Evolutionary conservation across 2,797 vertebrate genomes (phyloP), one percentile per base, ranked within the genome.

Genomic region (Sylvia borin): DNA sequence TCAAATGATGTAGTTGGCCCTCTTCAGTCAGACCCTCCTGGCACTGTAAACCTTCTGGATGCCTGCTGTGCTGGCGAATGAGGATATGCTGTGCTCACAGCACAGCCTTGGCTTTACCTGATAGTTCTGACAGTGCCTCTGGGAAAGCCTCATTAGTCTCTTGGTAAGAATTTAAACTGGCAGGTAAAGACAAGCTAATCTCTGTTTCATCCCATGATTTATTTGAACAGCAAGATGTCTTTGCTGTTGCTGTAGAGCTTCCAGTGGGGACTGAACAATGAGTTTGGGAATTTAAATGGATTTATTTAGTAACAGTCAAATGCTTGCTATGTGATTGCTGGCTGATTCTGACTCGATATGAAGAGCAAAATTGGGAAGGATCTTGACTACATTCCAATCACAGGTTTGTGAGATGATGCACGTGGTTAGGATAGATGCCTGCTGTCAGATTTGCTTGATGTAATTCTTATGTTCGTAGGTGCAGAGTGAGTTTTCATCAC

Each of bases 21-120:
- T 79, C 26, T 53, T 13, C 24, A 36, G 42, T 20, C 10, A 11
- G 8, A 5, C 25, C 3, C 42, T 77, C 5, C 50, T 22, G 58
- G 58, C 62, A 16, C n/a, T 1, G 0, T 13, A 32, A 64, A 32
- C 14, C 18, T 15, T 36, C 19, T 1, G 0, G 7, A 43, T 21
- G 16, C 16, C 7, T 36, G 1, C 25, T 5, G 16, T 8, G 43
- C 61, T 21, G 29, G 68, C 2, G 0, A 34, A 3, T 36, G 22
- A 2, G 2, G 20, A 19, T 11, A 31, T 57, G 13, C 70, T 62
- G 19, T 5, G 6, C 43, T 29, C 27, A 8, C 32, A 50, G 2
- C 53, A 4, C 65, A 19, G 68, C 47, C 5, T 7, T 38, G 71
- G 26, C 13, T 64, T 71, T 54, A 48, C 58, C 84, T 54, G 47